Percentiles rank a stretch among this genome's conserved stretches.
Conservation (phyloP, 2,113 vertebrate species). For the Pristiophorus japonicus region DNA sequence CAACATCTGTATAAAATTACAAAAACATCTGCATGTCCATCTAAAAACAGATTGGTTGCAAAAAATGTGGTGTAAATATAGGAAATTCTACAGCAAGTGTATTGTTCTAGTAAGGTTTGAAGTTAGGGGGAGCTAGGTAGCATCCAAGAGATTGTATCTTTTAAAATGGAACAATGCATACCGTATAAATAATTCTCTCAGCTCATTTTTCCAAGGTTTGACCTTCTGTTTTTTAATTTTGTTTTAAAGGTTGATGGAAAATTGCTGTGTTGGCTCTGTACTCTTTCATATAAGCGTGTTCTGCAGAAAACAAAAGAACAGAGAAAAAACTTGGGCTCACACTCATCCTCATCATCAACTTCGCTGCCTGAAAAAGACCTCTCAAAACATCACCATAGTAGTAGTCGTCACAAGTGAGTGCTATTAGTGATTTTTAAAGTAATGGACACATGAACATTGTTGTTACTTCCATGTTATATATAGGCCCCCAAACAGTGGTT, state of each 20-base stretch:
- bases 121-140: too few relatives aligned
- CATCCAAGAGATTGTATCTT: neutral
- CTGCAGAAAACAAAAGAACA: slow-evolving; percentile 98
- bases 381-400: slow-evolving; percentile 78
- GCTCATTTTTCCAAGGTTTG: neutral
- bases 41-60: neutral
- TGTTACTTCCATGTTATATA: neutral
- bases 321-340: slow-evolving; percentile 85
- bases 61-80: neutral
- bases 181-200: neutral
- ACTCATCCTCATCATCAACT: slow-evolving; percentile 79
- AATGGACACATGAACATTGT: too few relatives aligned
- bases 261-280: slow-evolving; percentile 95
- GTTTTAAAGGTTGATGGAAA: slow-evolving; percentile 84
- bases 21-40: neutral
- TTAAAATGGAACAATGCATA: neutral
- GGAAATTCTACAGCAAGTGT: neutral
- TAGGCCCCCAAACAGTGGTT: too few relatives aligned
- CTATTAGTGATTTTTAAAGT: neutral
- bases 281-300: slow-evolving; percentile 90
- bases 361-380: slow-evolving; percentile 89
- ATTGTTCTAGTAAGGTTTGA: neutral
- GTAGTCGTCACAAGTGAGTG: slow-evolving; percentile 83
- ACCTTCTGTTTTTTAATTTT: neutral
- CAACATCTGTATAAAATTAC: neutral